phyloP scores from a whole-genome alignment of 2,888 invertebrate genomes.

The Polymixis flavicincta region DNA sequence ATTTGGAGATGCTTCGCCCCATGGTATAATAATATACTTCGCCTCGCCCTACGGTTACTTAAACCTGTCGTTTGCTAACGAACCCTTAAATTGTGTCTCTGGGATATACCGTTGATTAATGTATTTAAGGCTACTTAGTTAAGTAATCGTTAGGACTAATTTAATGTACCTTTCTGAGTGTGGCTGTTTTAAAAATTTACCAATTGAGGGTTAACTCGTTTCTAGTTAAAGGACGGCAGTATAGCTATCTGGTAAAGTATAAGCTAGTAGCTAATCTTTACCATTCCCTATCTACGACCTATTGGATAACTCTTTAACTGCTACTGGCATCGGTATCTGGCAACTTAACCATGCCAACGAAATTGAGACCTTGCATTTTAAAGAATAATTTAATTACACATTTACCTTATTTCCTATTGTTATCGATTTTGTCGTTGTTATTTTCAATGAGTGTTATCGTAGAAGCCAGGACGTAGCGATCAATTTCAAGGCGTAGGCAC shows the following conservation, averaged over 20 bases:
- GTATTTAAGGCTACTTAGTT: too few relatives aligned
- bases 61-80: too few relatives aligned
- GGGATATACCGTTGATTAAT: too few relatives aligned
- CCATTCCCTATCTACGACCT: not conserved
- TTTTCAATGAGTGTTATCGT: slow-evolving; percentile 24
- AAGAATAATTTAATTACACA: slow-evolving; percentile 2
- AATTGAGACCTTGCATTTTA: not conserved
- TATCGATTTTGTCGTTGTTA: slow-evolving; percentile 8
- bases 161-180: too few relatives aligned
- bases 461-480: slow-evolving; percentile 5
- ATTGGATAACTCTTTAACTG: not conserved
- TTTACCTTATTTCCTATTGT: slow-evolving; percentile 7
- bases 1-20: too few relatives aligned
- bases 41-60: too few relatives aligned
- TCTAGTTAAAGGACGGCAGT: too few relatives aligned
- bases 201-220: too few relatives aligned
- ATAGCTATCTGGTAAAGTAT: not conserved
- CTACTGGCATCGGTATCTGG: not conserved
- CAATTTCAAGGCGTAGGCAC: not conserved
- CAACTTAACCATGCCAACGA: not conserved
- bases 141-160: too few relatives aligned
- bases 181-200: too few relatives aligned
- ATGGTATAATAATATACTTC: too few relatives aligned
- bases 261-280: not conserved
- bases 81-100: too few relatives aligned